Conservation (phyloP, 1,140 invertebrate genomes). For the Drosophila sp. region DNA sequence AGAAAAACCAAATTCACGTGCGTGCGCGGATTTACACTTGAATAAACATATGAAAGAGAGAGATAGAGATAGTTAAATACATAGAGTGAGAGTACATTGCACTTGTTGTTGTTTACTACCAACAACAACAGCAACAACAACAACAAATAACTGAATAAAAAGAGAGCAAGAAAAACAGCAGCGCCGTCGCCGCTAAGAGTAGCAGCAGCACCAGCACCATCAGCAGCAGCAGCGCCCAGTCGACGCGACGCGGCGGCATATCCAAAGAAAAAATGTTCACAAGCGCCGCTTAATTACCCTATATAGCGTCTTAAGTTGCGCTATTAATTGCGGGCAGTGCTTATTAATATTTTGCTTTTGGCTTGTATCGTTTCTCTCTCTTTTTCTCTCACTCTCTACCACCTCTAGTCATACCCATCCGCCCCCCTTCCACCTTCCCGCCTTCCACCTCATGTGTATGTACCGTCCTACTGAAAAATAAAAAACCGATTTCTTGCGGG, state of each 20-base stretch:
- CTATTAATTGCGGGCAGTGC: conserved; percentile 81
- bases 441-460: not conserved
- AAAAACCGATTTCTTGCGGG: conserved; percentile 32
- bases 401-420: conserved; percentile 3
- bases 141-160: not conserved
- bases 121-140: conserved; percentile 17
- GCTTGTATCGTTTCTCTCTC: conserved; percentile 37
- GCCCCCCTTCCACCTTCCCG: not conserved
- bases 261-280: conserved; percentile 79
- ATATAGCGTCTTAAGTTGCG: conserved; percentile 81
- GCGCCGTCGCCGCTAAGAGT: conserved; percentile 31
- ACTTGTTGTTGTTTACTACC: conserved; percentile 74
- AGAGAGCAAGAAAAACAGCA: conserved; percentile 43
- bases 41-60: conserved; percentile 48
- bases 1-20: conserved; percentile 50
- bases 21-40: conserved; percentile 77
- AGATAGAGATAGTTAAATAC: conserved; percentile 29
- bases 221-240: conserved; percentile 22
- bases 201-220: conserved; percentile 10
- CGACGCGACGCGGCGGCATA: conserved; percentile 53
- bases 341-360: conserved; percentile 79
- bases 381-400: not conserved
- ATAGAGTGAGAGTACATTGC: conserved; percentile 60
- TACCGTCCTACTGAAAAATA: conserved; percentile 8
- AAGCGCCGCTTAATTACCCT: conserved; percentile 81